Evolutionary conservation across 2,113 vertebrate genomes (phyloP).

Genomic region (Amblyopsis rosae): DNA sequence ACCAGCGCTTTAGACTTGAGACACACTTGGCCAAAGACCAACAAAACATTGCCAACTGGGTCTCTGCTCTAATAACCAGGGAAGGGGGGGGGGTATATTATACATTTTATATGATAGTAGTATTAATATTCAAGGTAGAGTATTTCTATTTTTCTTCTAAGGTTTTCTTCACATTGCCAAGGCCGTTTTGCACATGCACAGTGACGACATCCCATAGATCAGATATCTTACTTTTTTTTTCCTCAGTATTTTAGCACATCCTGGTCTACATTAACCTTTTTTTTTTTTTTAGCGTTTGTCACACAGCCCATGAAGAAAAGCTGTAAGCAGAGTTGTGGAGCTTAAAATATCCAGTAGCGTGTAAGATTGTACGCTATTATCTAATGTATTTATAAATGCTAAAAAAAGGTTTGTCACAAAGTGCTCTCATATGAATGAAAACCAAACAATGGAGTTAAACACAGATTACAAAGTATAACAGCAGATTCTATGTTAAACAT

Average conservation of each 20-base stretch:
- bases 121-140: conserved; percentile 68
- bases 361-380: conserved; percentile 35
- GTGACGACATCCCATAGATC: conserved; percentile 56
- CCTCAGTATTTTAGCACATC: conserved; percentile 15
- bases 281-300: conserved; percentile 44
- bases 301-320: conserved; percentile 7
- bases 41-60: conserved; percentile 60
- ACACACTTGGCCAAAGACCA: conserved; percentile 11
- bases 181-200: conserved; percentile 80
- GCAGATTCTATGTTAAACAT: no score
- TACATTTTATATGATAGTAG: conserved; percentile 73
- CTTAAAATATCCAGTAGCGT: conserved; percentile 19
- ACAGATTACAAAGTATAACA: neutral
- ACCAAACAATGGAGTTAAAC: conserved; percentile 1
- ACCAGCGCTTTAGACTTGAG: conserved; percentile 11
- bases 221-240: conserved; percentile 26
- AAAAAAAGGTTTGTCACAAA: neutral
- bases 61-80: conserved; percentile 25
- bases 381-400: conserved; percentile 24
- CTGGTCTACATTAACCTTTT: neutral
- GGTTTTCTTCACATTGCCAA: conserved; percentile 86
- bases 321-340: neutral
- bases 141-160: conserved; percentile 93
- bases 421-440: conserved; percentile 25
- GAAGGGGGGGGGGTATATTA: conserved; percentile 30